Percentiles rank a stretch among this genome's conserved stretches.
Conservation (phyloP, 2,113 vertebrate species). For the Cygnus atratus region DNA sequence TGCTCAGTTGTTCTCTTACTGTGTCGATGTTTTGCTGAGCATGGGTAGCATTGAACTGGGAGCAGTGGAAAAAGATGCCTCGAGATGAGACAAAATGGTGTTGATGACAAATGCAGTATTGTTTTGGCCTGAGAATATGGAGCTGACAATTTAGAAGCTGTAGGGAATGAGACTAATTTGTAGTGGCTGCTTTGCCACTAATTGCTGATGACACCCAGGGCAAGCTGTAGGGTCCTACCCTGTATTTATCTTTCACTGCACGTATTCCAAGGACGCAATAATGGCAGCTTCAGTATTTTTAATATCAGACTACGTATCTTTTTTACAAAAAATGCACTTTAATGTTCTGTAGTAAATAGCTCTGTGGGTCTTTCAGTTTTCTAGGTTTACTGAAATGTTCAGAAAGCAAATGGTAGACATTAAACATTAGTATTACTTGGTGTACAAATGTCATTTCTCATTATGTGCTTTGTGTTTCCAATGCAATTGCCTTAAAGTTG, state of each 20-base stretch:
- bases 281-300: background rate
- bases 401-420: background rate
- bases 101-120: background rate
- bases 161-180: background rate
- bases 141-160: background rate
- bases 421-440: background rate
- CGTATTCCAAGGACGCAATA: too few species aligned
- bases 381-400: background rate
- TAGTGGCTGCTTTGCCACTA: background rate
- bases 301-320: background rate
- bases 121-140: background rate
- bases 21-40: background rate
- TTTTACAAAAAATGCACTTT: background rate
- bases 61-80: background rate
- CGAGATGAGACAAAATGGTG: background rate
- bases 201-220: background rate
- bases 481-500: background rate
- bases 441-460: background rate
- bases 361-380: background rate
- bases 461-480: background rate
- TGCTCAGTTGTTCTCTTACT: background rate
- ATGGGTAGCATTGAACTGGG: background rate
- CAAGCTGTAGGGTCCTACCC: background rate
- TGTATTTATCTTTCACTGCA: too few species aligned
- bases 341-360: background rate